Base-by-base conservation (phyloP, 2,888 invertebrate species). In the Odontothrips loti region DNA sequence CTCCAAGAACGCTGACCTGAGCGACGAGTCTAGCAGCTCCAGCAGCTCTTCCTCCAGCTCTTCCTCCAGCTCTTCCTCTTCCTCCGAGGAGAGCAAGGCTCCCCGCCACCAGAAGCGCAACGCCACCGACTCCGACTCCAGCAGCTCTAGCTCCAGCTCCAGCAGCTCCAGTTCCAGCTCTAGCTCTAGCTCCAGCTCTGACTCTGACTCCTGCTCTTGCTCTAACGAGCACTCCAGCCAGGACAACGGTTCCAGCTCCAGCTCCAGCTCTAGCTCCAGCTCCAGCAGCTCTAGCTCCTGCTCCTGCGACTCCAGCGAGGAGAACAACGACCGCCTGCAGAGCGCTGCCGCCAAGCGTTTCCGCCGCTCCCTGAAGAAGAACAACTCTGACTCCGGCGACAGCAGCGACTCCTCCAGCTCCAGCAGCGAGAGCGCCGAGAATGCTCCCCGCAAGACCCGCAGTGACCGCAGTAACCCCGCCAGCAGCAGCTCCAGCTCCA, bases 11-110 rank as follows among this genome's bases (percentile, higher is more conserved):
- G 80, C 81, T 9, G 68, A 80, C 17, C 68, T 75, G 47, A 82
- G 83, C 81, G 81, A 81, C 80, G 79, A 80, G n/a, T 75, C 81
- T 79, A 68, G 51, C 79, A 79, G 68, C 79, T 79, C 80, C 15
- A 80, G 80, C 79, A 80, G 79, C 29, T 82, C 80, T 27, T 80
- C 80, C 80, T 79, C 82, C 79, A 84, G 82, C 51, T 86, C 84
- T 81, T 78, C 79, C 47, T 79, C 80, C 80, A 83, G 83, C 82
- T 80, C 79, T 80, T 83, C 82, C 9, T 63, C 63, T 8, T 68
- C 68, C 58, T 81, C 82, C 51, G 83, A 79, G 80, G 79, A 27
- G 78, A 9, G 15, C 27, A n/a, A 27, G 12, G 48, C 79, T 20
- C 48, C 80, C 43, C 68, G 78, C 47, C 80, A 80, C 29, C 78